Evolutionary conservation across 2,113 vertebrate genomes (phyloP).

Genomic region (Amia ocellicauda): DNA sequence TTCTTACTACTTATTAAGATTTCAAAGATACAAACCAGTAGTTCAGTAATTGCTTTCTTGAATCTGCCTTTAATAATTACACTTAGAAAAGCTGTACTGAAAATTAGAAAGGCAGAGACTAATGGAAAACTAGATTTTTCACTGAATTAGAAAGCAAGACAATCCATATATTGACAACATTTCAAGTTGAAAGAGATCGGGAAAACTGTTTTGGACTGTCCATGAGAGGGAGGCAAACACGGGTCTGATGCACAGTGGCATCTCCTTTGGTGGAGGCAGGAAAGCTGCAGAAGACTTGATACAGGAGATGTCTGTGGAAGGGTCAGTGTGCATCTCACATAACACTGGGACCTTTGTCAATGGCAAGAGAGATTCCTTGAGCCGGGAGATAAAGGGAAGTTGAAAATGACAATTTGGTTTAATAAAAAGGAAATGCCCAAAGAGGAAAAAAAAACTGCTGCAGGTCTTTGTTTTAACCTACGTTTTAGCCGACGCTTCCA

Average conservation of each 20-base stretch:
- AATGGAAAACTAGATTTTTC: constrained; percentile 99
- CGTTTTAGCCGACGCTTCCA: neutral
- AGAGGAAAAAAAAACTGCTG: constrained; percentile 1
- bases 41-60: constrained; percentile 97
- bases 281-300: constrained; percentile 72
- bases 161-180: constrained; percentile 99
- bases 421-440: constrained; percentile 46
- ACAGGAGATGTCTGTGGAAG: constrained; percentile 55
- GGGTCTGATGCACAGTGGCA: constrained; percentile 79
- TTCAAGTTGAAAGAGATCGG: constrained; percentile 93
- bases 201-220: constrained; percentile 96
- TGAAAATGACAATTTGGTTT: constrained; percentile 48
- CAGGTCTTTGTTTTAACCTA: neutral
- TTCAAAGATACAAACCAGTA: constrained; percentile 90
- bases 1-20: constrained; percentile 89
- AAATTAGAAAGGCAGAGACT: constrained; percentile 88
- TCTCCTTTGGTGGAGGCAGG: constrained; percentile 60
- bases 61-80: constrained; percentile 99
- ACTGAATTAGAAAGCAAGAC: constrained; percentile 93
- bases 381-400: constrained; percentile 26
- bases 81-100: constrained; percentile 82
- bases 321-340: constrained; percentile 1
- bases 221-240: constrained; percentile 73
- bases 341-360: neutral
- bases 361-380: neutral